Evolutionary conservation across 2,113 vertebrate genomes (phyloP).

Genomic region (Petromus typicus): DNA sequence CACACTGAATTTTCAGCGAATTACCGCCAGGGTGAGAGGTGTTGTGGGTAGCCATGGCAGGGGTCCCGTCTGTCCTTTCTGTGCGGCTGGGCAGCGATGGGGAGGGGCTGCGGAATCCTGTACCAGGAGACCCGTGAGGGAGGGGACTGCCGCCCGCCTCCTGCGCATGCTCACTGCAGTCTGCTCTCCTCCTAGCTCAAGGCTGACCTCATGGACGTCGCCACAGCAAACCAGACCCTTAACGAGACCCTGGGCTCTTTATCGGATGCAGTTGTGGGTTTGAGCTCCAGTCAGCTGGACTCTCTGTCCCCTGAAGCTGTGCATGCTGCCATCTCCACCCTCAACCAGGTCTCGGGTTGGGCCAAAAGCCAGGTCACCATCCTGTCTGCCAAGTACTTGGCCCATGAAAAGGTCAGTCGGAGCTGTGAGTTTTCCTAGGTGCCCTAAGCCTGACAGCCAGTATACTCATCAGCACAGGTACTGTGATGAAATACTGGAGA

Average conservation of each 20-base stretch:
- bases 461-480: neutral
- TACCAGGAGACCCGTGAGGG: neutral
- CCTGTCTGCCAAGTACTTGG: constrained; percentile 88
- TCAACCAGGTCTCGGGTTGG: constrained; percentile 90
- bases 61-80: neutral
- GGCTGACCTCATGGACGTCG: constrained; percentile 86
- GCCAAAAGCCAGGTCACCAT: constrained; percentile 87
- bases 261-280: constrained; percentile 88
- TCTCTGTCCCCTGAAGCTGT: constrained; percentile 88
- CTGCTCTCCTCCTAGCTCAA: constrained; percentile 86
- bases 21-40: neutral
- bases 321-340: constrained; percentile 85
- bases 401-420: constrained; percentile 87
- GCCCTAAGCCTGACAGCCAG: neutral
- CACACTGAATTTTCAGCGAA: neutral
- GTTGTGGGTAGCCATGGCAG: neutral
- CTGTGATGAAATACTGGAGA: neutral
- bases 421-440: neutral
- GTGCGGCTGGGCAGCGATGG: neutral
- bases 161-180: neutral
- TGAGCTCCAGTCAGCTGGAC: constrained; percentile 87
- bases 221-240: constrained; percentile 88
- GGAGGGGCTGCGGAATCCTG: neutral
- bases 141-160: neutral
- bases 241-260: constrained; percentile 89